A percentile compares a stretch with the other conserved stretches of the same genome.
These are phyloP conservation scores for Apotomis betuletana DNA, from an alignment of 2,888 invertebrate genomes.

Conservation along the genomic window DNA sequence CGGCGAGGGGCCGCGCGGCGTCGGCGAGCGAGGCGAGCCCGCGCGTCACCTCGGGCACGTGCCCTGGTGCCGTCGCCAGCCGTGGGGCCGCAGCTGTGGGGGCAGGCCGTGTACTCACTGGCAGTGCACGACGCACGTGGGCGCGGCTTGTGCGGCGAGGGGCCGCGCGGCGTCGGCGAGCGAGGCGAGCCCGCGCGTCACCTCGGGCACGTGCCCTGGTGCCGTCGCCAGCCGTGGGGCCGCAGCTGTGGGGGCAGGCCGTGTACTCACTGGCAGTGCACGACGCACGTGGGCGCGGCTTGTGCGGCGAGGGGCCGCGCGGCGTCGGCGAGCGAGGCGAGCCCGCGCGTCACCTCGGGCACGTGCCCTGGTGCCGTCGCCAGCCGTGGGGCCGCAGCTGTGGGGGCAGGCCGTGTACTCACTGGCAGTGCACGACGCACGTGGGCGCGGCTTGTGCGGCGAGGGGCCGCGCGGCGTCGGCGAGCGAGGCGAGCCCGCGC, in stretches of 20 bases:
- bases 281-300: constrained; percentile 88
- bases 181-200: constrained; percentile 92
- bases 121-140: constrained; percentile 65
- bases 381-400: constrained; percentile 96
- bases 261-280: constrained; percentile 89
- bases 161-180: constrained; percentile 88
- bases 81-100: constrained; percentile 94
- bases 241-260: constrained; percentile 89
- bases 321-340: constrained; percentile 69
- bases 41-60: constrained; percentile 94
- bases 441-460: constrained; percentile 84
- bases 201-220: constrained; percentile 94
- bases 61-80: constrained; percentile 95
- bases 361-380: constrained; percentile 95
- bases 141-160: constrained; percentile 78
- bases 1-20: constrained; percentile 76
- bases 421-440: constrained; percentile 4
- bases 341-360: constrained; percentile 77
- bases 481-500: constrained; percentile 92
- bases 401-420: constrained; percentile 85
- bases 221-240: constrained; percentile 96
- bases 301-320: constrained; percentile 50
- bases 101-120: constrained; percentile 82
- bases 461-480: constrained; percentile 85
- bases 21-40: constrained; percentile 94